phyloP scores from a whole-genome alignment of 2,113 vertebrate genomes.

The Elaphurus davidianus region DNA sequence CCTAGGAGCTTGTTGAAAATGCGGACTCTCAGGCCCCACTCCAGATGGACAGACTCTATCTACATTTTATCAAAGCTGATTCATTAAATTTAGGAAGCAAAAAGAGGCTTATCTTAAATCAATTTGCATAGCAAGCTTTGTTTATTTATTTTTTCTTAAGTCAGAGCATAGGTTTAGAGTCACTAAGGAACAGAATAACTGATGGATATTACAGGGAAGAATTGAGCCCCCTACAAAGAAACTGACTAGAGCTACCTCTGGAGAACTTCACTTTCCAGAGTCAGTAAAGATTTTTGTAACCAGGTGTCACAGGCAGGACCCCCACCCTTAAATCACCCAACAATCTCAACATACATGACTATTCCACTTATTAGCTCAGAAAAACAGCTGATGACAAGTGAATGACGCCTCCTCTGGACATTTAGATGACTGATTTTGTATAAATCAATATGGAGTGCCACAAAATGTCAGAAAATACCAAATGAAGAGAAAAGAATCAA shows the following conservation, averaged over 20 bases:
- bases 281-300: neutral
- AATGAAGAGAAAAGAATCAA: slow-evolving; percentile 90
- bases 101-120: neutral
- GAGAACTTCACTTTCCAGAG: neutral
- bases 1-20: neutral
- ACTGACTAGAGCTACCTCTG: neutral
- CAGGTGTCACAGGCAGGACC: neutral
- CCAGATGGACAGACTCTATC: neutral
- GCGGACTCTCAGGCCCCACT: neutral
- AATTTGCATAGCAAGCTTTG: neutral
- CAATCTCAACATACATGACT: slow-evolving; percentile 56
- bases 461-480: slow-evolving; percentile 96
- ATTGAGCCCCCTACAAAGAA: neutral
- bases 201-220: neutral
- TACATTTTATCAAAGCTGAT: neutral
- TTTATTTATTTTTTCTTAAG: neutral
- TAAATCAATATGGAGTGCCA: slow-evolving; percentile 91
- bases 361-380: slow-evolving; percentile 88
- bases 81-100: neutral
- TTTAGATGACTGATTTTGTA: slow-evolving; percentile 88
- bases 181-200: neutral
- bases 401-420: slow-evolving; percentile 87
- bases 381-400: slow-evolving; percentile 92
- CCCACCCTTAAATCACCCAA: slow-evolving; percentile 65
- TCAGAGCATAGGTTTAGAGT: neutral